Percentiles rank a stretch among this genome's conserved stretches.
Evolutionary conservation across 2,888 invertebrate species (phyloP).

Genomic region (Anoplius nigerrimus): DNA sequence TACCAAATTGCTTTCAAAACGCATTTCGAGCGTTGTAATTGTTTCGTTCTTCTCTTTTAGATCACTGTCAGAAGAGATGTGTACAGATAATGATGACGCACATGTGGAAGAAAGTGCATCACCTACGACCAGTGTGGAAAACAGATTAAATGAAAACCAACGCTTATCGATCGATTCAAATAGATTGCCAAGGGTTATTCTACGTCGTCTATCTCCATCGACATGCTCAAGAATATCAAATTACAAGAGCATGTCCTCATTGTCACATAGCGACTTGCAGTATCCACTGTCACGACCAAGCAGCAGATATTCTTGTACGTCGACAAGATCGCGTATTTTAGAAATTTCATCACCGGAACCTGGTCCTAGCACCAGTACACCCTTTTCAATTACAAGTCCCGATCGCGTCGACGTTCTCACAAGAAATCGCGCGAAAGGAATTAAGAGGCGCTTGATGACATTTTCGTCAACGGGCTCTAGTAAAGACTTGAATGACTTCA

Average conservation of each 20-base stretch:
- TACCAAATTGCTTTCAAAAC: no score
- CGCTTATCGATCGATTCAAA: not conserved
- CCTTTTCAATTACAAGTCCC: conserved; percentile 18
- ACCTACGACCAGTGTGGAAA: not conserved
- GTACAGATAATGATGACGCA: conserved; percentile 14
- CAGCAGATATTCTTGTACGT: not conserved
- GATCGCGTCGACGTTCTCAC: not conserved
- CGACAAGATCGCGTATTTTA: conserved; percentile 25
- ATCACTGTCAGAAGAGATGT: conserved; percentile 22
- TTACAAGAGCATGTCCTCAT: conserved; percentile 36
- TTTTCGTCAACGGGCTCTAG: no score
- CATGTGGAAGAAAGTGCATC: conserved; percentile 15
- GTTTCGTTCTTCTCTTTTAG: conserved; percentile 27
- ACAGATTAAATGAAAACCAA: conserved; percentile 6
- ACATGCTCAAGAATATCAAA: conserved; percentile 49
- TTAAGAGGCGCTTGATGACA: not conserved
- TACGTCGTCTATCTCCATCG: conserved; percentile 59
- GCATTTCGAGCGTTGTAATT: not conserved
- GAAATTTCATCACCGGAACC: conserved; percentile 39
- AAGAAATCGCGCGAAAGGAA: not conserved
- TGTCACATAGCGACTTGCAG: conserved; percentile 2
- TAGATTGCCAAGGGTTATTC: conserved; percentile 53
- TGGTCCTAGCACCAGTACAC: conserved; percentile 50
- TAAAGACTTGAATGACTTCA: no score
- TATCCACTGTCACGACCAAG: not conserved